A percentile compares a stretch with the other conserved stretches of the same genome.
phyloP scores from a whole-genome alignment of 1,140 invertebrate species.

The Acromyrmex charruanus region DNA sequence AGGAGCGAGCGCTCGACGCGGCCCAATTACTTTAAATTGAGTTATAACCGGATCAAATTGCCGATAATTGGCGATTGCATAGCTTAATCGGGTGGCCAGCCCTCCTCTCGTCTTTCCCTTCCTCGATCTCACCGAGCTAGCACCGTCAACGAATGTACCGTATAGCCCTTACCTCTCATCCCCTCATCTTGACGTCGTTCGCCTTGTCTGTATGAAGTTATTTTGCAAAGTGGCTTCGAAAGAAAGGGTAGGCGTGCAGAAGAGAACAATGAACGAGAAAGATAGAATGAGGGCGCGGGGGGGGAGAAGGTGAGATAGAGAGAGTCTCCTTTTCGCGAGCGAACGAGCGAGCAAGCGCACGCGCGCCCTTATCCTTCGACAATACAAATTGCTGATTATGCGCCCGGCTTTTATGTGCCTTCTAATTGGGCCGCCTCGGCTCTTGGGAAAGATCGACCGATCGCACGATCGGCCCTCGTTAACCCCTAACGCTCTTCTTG shows the following conservation, averaged over 20 bases:
- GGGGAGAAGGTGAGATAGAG: conserved; percentile 7
- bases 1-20: conserved; percentile 63
- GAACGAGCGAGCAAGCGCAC: conserved; percentile 24
- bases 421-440: conserved; percentile 81
- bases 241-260: conserved; percentile 32
- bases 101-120: conserved; percentile 43
- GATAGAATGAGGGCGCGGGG: not conserved
- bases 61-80: conserved; percentile 83
- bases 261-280: conserved; percentile 39
- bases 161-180: conserved; percentile 47
- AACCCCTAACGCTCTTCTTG: conserved; percentile 78
- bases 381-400: conserved; percentile 83
- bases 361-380: conserved; percentile 73
- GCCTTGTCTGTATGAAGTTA: conserved; percentile 75
- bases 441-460: conserved; percentile 81
- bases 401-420: conserved; percentile 80
- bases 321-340: conserved; percentile 35
- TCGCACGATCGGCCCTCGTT: conserved; percentile 80
- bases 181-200: not conserved
- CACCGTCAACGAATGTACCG: conserved; percentile 30
- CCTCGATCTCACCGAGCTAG: conserved; percentile 23
- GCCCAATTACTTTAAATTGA: conserved; percentile 84
- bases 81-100: conserved; percentile 77
- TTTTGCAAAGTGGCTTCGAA: conserved; percentile 71
- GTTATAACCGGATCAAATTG: conserved; percentile 84